Conservation (phyloP, 2,888 invertebrate species). For the Thereva unica region DNA sequence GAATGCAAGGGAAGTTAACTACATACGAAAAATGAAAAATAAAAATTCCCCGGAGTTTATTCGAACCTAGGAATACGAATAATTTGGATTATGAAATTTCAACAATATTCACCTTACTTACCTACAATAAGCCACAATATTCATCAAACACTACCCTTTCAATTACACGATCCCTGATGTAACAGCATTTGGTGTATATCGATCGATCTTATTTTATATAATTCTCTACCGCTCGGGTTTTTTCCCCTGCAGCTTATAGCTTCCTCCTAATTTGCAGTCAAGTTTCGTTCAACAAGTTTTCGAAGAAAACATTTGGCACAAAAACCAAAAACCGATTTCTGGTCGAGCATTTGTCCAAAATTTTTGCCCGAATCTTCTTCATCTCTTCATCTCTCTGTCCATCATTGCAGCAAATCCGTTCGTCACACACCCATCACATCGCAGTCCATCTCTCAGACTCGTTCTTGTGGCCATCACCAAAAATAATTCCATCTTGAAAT, state of each 20-base stretch:
- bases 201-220: neutral
- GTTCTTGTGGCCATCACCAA: conserved; percentile 14
- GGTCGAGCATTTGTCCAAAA: conserved; percentile 34
- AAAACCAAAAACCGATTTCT: conserved; percentile 30
- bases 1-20: too few species aligned
- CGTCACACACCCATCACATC: conserved; percentile 1
- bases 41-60: too few species aligned
- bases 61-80: too few species aligned
- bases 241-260: neutral
- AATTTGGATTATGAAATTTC: too few species aligned
- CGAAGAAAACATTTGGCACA: conserved; percentile 5
- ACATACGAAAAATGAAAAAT: too few species aligned
- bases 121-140: too few species aligned
- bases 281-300: conserved; percentile 13
- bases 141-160: too few species aligned
- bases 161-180: too few species aligned
- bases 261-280: conserved; percentile 31
- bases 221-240: neutral
- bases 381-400: neutral
- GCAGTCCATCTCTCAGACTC: conserved; percentile 1
- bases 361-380: conserved; percentile 10
- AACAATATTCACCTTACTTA: too few species aligned
- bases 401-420: conserved; percentile 2
- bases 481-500: too few species aligned
- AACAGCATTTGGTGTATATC: too few species aligned